Conservation (phyloP, 2,113 vertebrate genomes). For the Podarcis raffonei region DNA sequence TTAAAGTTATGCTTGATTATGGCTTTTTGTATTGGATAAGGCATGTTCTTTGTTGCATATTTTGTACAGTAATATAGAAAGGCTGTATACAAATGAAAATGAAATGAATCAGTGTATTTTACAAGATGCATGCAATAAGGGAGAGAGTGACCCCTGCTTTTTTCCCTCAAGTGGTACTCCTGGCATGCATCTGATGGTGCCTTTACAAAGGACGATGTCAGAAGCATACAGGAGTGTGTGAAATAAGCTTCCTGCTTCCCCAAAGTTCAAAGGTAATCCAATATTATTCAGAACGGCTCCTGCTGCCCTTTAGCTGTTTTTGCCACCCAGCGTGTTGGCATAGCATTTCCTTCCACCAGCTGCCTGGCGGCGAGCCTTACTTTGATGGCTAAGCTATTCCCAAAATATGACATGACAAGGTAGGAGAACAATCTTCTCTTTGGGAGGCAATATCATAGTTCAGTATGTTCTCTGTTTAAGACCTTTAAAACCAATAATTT, state of each 20-base stretch:
- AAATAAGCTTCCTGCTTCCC: background rate
- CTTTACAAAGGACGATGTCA: background rate
- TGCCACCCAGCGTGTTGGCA: background rate
- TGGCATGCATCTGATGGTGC: background rate
- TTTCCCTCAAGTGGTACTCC: background rate
- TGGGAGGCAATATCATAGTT: slow-evolving; percentile 7
- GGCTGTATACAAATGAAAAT: no score
- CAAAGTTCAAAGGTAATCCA: background rate
- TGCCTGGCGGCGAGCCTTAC: background rate
- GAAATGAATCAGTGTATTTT: background rate
- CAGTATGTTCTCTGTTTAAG: slow-evolving; percentile 2
- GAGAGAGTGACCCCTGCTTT: background rate
- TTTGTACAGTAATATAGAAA: no score
- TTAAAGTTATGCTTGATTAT: no score
- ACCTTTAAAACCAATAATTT: slow-evolving; percentile 18
- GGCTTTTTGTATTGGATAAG: no score
- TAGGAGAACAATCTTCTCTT: background rate
- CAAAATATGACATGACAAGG: background rate
- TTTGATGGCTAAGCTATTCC: slow-evolving; percentile 1
- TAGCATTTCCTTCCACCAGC: background rate
- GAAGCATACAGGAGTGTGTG: background rate
- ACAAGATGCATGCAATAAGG: background rate
- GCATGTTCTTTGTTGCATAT: no score
- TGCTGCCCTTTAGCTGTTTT: background rate
- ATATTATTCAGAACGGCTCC: background rate